A percentile compares a stretch with the other conserved stretches of the same genome.
phyloP scores from a whole-genome alignment of 2,113 vertebrate genomes.

The Tiliqua scincoides region DNA sequence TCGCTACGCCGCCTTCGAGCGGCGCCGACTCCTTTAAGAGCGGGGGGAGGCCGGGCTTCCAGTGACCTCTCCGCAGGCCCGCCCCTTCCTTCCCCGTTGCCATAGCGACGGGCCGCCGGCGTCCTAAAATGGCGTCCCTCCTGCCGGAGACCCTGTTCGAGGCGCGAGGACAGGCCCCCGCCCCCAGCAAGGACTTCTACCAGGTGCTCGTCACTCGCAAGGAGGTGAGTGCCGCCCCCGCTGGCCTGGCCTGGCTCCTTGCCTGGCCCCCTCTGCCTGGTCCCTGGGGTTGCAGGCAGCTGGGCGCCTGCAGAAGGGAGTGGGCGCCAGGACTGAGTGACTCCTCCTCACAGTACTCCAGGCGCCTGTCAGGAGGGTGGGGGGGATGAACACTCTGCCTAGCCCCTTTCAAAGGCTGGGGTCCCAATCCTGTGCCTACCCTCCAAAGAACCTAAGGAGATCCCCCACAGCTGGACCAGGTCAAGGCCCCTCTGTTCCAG shows the following conservation, averaged over 20 bases:
- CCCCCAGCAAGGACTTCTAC: conserved; percentile 76
- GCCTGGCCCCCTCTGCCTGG: background rate
- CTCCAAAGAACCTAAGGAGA: too few relatives aligned
- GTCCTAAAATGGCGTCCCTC: conserved; percentile 88
- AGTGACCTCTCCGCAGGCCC: conserved; percentile 65
- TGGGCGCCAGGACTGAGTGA: too few relatives aligned
- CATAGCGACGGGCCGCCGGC: conserved; percentile 64
- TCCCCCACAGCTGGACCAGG: too few relatives aligned
- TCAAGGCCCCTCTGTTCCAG: too few relatives aligned
- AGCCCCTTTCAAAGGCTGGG: too few relatives aligned
- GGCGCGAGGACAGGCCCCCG: conserved; percentile 65
- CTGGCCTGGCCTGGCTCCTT: too few relatives aligned
- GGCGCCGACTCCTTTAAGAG: conserved; percentile 64
- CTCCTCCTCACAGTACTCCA: too few relatives aligned
- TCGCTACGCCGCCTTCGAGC: background rate
- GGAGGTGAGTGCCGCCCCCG: conserved; percentile 72
- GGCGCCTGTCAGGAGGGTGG: too few relatives aligned
- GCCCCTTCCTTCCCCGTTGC: conserved; percentile 73
- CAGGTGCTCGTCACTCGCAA: conserved; percentile 73
- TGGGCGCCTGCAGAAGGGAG: too few relatives aligned
- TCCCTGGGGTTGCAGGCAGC: background rate
- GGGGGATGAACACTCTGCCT: too few relatives aligned
- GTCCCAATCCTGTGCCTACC: too few relatives aligned
- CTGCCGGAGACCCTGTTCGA: conserved; percentile 67
- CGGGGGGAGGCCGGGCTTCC: conserved; percentile 57